A percentile compares a stretch with the other conserved stretches of the same genome.
These are phyloP conservation scores for Halcyon senegalensis DNA, from an alignment of 2,113 vertebrate species.

Conservation along the genomic window DNA sequence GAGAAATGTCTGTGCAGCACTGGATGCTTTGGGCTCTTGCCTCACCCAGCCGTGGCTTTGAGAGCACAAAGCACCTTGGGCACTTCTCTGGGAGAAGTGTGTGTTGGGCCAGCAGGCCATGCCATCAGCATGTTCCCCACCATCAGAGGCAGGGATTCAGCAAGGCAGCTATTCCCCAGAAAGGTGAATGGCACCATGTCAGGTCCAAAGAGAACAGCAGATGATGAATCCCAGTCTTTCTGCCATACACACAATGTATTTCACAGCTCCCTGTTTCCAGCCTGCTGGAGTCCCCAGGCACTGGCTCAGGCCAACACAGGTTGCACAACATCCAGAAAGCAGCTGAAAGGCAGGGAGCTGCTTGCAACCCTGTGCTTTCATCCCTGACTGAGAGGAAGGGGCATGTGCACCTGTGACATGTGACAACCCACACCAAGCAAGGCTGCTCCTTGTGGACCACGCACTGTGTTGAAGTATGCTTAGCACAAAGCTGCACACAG, in stretches of 20 bases:
- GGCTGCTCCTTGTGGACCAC: not conserved
- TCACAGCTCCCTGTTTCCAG: not conserved
- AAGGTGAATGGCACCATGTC: not conserved
- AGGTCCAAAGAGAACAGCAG: not conserved
- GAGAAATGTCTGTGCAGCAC: not conserved
- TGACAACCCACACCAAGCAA: not conserved
- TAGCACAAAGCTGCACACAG: not conserved
- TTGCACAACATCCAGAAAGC: not conserved
- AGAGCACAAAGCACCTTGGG: not conserved
- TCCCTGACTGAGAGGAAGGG: not conserved
- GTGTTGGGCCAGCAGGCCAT: not conserved
- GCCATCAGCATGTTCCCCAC: rapidly evolving
- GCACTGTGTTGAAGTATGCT: not conserved
- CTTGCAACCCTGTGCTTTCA: not conserved
- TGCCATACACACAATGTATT: rapidly evolving
- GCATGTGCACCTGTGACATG: rapidly evolving
- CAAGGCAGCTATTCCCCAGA: not conserved
- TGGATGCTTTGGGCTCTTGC: not conserved
- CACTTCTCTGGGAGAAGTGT: not conserved
- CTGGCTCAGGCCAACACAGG: not conserved
- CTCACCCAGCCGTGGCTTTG: not conserved
- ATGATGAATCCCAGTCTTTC: not conserved
- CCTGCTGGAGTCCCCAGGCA: not conserved
- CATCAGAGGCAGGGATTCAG: not conserved
- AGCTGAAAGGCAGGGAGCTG: not conserved